phyloP scores from a whole-genome alignment of 30 jellyfish, hydroid and myxozoan species.

The Chrysaora quinquecirrha region DNA sequence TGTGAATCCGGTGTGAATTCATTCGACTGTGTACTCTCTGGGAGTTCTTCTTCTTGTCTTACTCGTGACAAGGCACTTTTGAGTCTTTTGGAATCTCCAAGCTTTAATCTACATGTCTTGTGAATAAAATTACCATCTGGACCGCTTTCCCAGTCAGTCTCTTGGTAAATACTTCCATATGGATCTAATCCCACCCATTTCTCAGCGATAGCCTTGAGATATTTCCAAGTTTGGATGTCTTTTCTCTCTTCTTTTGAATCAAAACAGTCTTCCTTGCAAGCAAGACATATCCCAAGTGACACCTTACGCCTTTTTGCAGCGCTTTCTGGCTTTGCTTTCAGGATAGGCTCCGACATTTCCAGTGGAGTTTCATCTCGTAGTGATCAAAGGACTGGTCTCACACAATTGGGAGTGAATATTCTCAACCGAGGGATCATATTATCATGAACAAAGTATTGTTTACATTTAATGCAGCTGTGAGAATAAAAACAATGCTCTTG shows the following conservation, averaged over 20 bases:
- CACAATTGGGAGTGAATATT: slow-evolving; percentile 1
- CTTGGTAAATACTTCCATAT: slow-evolving; percentile 21
- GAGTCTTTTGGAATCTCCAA: slow-evolving; percentile 30
- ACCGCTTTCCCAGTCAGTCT: slow-evolving; percentile 20
- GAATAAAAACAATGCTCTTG: slow-evolving; percentile 20
- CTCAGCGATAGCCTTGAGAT: slow-evolving; percentile 28
- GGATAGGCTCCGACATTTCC: slow-evolving; percentile 24
- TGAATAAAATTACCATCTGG: slow-evolving; percentile 27
- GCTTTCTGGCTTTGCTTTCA: slow-evolving; percentile 39
- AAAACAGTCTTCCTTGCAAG: slow-evolving; percentile 43
- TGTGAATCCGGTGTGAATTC: slow-evolving; percentile 15
- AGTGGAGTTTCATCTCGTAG: slow-evolving; percentile 25
- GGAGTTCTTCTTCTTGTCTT: slow-evolving; percentile 32
- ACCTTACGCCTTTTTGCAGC: slow-evolving; percentile 41
- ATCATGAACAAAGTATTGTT: slow-evolving; percentile 15
- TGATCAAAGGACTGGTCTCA: slow-evolving; percentile 4
- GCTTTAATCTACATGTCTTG: slow-evolving; percentile 24
- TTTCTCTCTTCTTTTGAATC: slow-evolving; percentile 45
- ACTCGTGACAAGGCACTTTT: slow-evolving; percentile 19
- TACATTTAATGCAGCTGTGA: slow-evolving; percentile 4
- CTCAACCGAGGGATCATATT: slow-evolving; percentile 24
- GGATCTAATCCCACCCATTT: slow-evolving; percentile 24
- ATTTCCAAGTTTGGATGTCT: slow-evolving; percentile 38
- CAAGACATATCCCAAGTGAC: slow-evolving; percentile 46
- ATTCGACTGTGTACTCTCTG: slow-evolving; percentile 24